Base-by-base conservation (phyloP, 2,113 vertebrate species). In the Platanista minor region DNA sequence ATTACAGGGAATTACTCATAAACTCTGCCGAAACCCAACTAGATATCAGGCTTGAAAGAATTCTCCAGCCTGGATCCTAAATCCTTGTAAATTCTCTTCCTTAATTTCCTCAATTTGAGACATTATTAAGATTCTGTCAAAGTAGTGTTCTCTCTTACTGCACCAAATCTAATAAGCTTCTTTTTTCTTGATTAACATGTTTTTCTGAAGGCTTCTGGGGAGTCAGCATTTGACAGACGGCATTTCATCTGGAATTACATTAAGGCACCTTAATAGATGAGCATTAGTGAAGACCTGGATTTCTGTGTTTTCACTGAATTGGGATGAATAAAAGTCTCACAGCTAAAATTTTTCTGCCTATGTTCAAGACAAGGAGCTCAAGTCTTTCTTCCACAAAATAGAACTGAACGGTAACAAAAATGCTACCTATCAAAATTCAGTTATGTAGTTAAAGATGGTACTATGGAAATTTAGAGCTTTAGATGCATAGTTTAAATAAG, bases 171-270 rank as follows among this genome's bases (percentile, higher is more conserved):
- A 90, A 78, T 96, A 78, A 72, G 62, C n/a, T 95, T 86, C 57
- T 61, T 83, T 82, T 94, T 96, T 59, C 46, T 94, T 96, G 96
- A 96, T 87, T 74, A 72, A 96, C 80, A 52, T 87, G 69, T 87
- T 90, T 93, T 90, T 87, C 84, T 91, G 49, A 67, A 84, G 64
- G 11, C 49, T 75, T 85, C 64, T 77, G 54, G 74, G 33, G 17
- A 72, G 39, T n/a, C 85, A 90, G 41, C 54, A 82, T 90, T 82
- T 87, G 69, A 90, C 66, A 92, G 61, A 75, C 80, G 67, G 72
- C 29, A 20, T 90, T 96, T 64, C 36, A 64, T 93, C 39, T 84
- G 20, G 75, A 90, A 96, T 96, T 90, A 20, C 57, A 72, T 94
- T 83, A 82, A 82, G 21, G 21, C 14, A 25, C 75, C 54, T 78